Base-by-base conservation (phyloP, 2,113 vertebrate genomes). In the Pandion haliaetus region DNA sequence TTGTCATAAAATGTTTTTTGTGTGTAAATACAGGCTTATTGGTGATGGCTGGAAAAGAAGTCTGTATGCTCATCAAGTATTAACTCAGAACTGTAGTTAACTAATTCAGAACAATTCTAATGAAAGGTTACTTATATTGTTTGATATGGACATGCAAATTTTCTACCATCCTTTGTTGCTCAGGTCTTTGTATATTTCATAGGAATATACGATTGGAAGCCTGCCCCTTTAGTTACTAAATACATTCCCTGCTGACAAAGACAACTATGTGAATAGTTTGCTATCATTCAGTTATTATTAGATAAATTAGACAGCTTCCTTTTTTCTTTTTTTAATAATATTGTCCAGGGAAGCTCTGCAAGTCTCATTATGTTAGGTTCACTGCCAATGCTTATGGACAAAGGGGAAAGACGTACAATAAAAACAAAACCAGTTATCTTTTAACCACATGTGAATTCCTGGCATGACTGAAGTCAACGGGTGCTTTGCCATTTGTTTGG, bases 231-330 rank as follows among this genome's bases (percentile, higher is more conserved):
- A 82, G 34, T 63, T 58, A 79, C 87, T 79, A 85, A 94, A 91
- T 55, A 78, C n/a, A 71, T 71, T 87, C 90, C 87, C 73, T 81
- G 45, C 84, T 89, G 84, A 62, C 69, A 65, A 80, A 78, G 81
- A 89, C 81, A 80, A 45, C n/a, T 57, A 20, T 32, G 66, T 76
- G 52, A 91, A 65, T 36, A 90, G 72, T 59, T 92, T 84, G 82
- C 59, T 84, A 74, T 67, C 82, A 63, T 71, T 88, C 59, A 59
- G 76, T 78, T 97, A 95, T 95, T 95, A 77, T 93, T 95, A 96
- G 93, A 90, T 59, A 90, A 18, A 67, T 96, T 92, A 84, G 44
- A 78, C 82, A 93, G 94, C 72, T 95, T 97, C 82, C 92, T 93
- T 94, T 94, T 94, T 87, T 79, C 90, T 71, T 94, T 90, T 77